Evolutionary conservation across 2,113 vertebrate species (phyloP).

Genomic region (Copsychus sechellarum): DNA sequence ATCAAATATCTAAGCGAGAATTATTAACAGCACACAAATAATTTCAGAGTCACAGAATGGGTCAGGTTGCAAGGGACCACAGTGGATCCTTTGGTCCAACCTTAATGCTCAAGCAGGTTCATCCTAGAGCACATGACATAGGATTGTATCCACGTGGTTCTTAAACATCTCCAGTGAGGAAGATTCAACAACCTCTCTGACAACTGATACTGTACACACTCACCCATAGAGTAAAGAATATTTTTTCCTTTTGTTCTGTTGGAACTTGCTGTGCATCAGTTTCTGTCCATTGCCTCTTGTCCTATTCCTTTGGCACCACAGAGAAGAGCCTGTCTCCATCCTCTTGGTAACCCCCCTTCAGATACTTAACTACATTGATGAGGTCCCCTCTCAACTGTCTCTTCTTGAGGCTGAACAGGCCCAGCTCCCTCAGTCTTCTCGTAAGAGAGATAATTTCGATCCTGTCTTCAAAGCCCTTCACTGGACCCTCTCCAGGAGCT

Average conservation of each 20-base stretch:
- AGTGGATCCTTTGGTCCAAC: background rate
- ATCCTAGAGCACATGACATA: background rate
- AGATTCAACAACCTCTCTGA: background rate
- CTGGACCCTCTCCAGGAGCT: background rate
- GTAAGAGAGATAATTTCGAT: background rate
- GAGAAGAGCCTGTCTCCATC: background rate
- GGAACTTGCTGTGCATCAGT: background rate
- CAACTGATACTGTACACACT: background rate
- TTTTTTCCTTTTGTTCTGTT: background rate
- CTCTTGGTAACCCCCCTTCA: background rate
- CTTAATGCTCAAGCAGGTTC: background rate
- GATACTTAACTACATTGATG: background rate
- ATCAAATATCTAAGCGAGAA: background rate
- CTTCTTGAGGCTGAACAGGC: background rate
- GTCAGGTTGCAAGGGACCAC: background rate
- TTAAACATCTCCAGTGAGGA: background rate
- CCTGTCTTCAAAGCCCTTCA: accelerated
- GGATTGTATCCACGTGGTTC: background rate
- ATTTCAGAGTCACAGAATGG: background rate
- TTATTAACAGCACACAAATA: background rate
- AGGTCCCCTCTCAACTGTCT: background rate
- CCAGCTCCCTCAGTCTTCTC: background rate
- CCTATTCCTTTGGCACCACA: background rate
- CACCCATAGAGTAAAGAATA: background rate
- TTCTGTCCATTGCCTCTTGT: background rate